These are phyloP conservation scores for Tetragonisca angustula DNA, from an alignment of 2,888 invertebrate genomes.

Conservation along the genomic window DNA sequence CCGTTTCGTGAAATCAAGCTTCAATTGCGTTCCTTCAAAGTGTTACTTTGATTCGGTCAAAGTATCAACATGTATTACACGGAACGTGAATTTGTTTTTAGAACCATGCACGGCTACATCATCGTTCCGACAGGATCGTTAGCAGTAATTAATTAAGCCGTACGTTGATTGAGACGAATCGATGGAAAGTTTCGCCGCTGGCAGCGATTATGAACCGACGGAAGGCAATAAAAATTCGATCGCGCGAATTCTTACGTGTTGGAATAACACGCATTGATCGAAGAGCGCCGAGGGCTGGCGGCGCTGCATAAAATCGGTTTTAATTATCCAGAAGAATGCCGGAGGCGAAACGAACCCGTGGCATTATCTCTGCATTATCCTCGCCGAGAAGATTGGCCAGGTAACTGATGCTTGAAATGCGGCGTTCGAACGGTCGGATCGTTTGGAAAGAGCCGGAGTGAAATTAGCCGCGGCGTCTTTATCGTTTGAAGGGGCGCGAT, in stretches of 20 bases:
- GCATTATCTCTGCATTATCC: conserved; percentile 12
- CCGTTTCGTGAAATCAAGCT: too few relatives aligned
- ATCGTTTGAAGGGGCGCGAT: conserved; percentile 43
- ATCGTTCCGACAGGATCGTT: conserved; percentile 1
- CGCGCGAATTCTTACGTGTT: neutral
- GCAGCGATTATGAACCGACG: neutral
- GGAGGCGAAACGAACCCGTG: conserved; percentile 3
- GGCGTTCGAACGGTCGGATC: conserved; percentile 1
- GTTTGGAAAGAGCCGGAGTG: conserved; percentile 1
- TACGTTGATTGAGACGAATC: conserved; percentile 4
- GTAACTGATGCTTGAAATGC: conserved; percentile 31
- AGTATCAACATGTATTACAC: too few relatives aligned
- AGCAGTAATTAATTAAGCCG: conserved; percentile 3
- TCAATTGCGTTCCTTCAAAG: too few relatives aligned
- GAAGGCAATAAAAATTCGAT: neutral
- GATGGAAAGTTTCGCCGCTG: neutral
- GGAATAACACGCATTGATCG: conserved; percentile 38
- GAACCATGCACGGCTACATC: neutral
- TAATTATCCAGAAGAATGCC: conserved; percentile 36
- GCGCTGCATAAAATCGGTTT: conserved; percentile 35
- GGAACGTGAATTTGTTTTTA: neutral
- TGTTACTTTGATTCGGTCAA: too few relatives aligned
- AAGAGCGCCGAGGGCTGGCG: neutral
- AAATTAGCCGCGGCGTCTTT: conserved; percentile 52
- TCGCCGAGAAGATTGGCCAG: neutral